These are phyloP conservation scores for Aurelia sp. DNA, from an alignment of 30 jellyfish, hydroid and myxozoan species.

Conservation along the genomic window DNA sequence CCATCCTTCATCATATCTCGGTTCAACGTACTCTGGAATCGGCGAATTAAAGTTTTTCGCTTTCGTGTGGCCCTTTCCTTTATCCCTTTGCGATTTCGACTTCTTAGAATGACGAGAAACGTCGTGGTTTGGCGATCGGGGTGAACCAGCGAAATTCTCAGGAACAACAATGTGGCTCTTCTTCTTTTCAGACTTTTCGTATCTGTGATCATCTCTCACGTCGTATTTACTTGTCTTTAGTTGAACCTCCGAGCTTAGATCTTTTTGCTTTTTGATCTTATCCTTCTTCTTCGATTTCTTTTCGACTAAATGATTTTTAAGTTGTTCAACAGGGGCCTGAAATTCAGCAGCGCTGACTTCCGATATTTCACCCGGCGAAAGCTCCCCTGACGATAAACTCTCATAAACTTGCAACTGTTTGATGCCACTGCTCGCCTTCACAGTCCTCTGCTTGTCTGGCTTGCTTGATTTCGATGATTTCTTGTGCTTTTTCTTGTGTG, in stretches of 20 bases:
- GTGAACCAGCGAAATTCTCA: slow-evolving; percentile 24
- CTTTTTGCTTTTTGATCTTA: slow-evolving; percentile 30
- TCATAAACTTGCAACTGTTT: slow-evolving; percentile 84
- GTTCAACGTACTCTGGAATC: slow-evolving; percentile 33
- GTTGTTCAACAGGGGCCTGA: slow-evolving; percentile 9
- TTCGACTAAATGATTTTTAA: slow-evolving; percentile 39
- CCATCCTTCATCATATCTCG: slow-evolving; percentile 66
- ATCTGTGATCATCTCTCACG: slow-evolving; percentile 17
- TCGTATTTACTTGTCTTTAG: slow-evolving; percentile 30
- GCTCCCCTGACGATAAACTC: slow-evolving; percentile 79
- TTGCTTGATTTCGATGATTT: slow-evolving; percentile 64
- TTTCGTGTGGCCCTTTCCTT: slow-evolving; percentile 28
- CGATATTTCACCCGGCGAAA: slow-evolving; percentile 70
- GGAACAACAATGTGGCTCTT: slow-evolving; percentile 44
- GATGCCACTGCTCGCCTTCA: slow-evolving; percentile 53
- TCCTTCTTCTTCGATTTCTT: slow-evolving; percentile 62
- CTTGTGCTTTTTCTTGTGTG: slow-evolving; percentile 78
- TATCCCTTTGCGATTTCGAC: slow-evolving; percentile 20
- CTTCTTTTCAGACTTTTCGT: not conserved
- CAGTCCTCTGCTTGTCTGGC: slow-evolving; percentile 30
- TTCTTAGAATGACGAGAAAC: slow-evolving; percentile 50
- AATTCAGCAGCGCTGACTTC: slow-evolving; percentile 56
- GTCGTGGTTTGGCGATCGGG: slow-evolving; percentile 35
- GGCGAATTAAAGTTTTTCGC: slow-evolving; percentile 51
- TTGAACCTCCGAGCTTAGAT: slow-evolving; percentile 18